Evolutionary conservation across 2,888 invertebrate species (phyloP), one percentile per base, ranked within the genome.

Genomic region (Polylopha cassiicola): DNA sequence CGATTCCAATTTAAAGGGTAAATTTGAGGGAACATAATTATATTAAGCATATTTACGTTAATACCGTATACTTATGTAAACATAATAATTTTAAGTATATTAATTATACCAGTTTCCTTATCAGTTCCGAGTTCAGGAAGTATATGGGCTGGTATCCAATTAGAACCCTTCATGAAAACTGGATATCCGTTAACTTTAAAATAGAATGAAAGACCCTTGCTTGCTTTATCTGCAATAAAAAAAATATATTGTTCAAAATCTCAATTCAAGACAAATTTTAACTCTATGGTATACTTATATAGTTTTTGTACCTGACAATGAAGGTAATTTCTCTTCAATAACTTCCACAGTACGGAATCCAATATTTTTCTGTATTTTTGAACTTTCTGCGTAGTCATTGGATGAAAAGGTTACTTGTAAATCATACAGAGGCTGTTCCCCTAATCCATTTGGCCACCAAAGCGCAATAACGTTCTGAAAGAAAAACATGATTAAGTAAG

Each of bases 381-480:
- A 68, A 3, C 55, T 47, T 41, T 87, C 77, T 1, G 45, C 51
- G 13, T 61, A 55, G 1, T 57, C 55, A 20, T 73, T 44, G 13
- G 66, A 73, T 8, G 51, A 58, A 22, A 89, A 86, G 1, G 78
- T 79, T 1, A 91, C 82, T 37, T 79, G 78, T 29, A 95, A 62
- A 3, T 86, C 74, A 62, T 98, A 98, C 2, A 98, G 75, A 0
- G 87, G 87, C 65, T 94, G 97, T 1, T 87, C 70, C 1, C 97
- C 97, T 58, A 90, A 93, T 11, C 97, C 98, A 73, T 96, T 97
- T 0, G 99, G 99, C 98, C 98, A 99, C 99, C 99, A 99, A 10
- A 87, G 48, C 6, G 72, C 65, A 11, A 85, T 51, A 7, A 66
- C 54, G 42, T 82, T 77, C 84, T 85, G 50, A 11, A 54, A 65